Base-by-base conservation (phyloP, 2,888 invertebrate genomes). In the Folsomia manolachei region DNA sequence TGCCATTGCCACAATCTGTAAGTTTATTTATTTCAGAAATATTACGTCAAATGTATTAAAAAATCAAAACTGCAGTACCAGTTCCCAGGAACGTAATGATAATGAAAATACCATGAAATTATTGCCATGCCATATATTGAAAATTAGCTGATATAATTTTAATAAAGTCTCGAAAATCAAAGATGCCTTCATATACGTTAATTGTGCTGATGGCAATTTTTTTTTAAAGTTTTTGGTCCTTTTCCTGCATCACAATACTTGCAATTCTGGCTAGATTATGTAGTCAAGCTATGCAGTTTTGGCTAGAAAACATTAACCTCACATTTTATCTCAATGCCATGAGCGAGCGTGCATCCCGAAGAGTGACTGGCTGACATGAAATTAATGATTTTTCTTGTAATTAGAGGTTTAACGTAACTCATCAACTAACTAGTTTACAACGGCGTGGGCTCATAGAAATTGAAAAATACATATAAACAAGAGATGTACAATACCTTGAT, bases 321-420 rank as follows among this genome's bases (percentile, higher is more conserved):
- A 7, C 56, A 56, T 19, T 18, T 19, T 19, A n/a, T n/a, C n/a
- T n/a, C n/a, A n/a, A n/a, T n/a, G n/a, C 7, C 56, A 56, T 56
- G 56, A 56, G 56, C 19, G 39, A 39, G 14, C 39, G 18, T 56
- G 4, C 56, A 56, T 7, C 11, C 7, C 18, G 21, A 21, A n/a
- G 56, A 56, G 56, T 19, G 56, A 19, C 21, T 56, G 56, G n/a
- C 56, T 56, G 56, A 56, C 56, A 56, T 56, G 56, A 56, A 56
- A 56, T 56, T 56, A 56, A 56, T 56, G 56, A 56, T 56, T 56
- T 56, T 56, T n/a, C 56, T 56, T 56, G 56, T 56, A 56, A 56
- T 56, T 56, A 56, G 56, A 21, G 56, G 56, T 56, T 56, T 56
- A 56, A 56, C n/a, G 56, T 56, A 56, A 56, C 56, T 56, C 56